Base-by-base conservation (phyloP, 2,113 vertebrate species). In the Myocastor coypus region DNA sequence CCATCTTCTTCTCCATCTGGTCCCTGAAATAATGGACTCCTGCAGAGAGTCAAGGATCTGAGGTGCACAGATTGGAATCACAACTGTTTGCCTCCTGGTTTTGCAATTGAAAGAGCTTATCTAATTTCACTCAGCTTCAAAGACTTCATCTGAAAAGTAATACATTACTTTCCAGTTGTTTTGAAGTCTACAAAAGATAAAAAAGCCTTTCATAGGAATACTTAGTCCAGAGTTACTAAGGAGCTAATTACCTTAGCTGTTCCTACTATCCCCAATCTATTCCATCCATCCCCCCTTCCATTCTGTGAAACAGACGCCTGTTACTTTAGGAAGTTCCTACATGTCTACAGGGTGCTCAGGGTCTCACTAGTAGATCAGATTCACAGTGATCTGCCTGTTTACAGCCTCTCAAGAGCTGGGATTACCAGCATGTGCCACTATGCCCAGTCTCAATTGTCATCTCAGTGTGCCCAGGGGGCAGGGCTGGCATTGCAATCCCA, bases 91-190 rank as follows among this genome's bases (percentile, higher is more conserved):
- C 89, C 69, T 87, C 30, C 30, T 77, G 81, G 19, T 92, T 57
- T 22, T 22, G 26, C 55, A 12, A 7, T 42, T 93, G 94, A 81
- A 68, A 37, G 13, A 78, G 8, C 66, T 86, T 80, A 91, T 69
- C 52, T 75, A 68, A 87, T 82, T n/a, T 92, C 75, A 89, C 40
- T 80, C 46, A 91, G 92, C 28, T 83, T 89, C 17, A 94, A 55
- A 32, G 6, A 78, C 81, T 93, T 86, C 32, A 86, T 19, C 13
- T 68, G 26, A 64, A 77, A 88, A 84, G 19, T 57, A 86, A 69
- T 28, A 10, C 1, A 46, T 59, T 52, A 50, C n/a, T 94, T 92
- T 1, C 50, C 82, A 14, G 12, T 94, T 87, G 4, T 16, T 57
- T 0, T 87, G 57, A 90, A 68, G 20, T 17, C 37, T 46, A 61